These are phyloP conservation scores for Ctenomys sociabilis DNA, from an alignment of 2,113 vertebrate species.

Conservation along the genomic window DNA sequence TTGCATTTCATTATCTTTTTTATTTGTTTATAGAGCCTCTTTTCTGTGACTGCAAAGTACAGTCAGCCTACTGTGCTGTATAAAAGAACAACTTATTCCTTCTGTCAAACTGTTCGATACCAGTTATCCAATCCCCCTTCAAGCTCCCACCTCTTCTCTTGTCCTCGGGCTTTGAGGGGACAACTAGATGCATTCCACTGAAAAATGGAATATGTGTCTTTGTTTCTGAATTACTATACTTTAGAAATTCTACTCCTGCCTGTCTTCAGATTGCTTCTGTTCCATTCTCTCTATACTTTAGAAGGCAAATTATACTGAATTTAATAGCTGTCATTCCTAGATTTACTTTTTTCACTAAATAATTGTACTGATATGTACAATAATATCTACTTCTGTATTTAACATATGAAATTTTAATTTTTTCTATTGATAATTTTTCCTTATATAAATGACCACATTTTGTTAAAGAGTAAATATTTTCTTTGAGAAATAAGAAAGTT, in stretches of 20 bases:
- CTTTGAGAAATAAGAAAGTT: neutral
- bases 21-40: too few species aligned
- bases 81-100: too few species aligned
- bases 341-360: neutral
- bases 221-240: neutral
- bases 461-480: neutral
- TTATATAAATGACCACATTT: neutral
- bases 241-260: neutral
- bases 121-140: neutral
- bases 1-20: neutral
- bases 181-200: too few species aligned
- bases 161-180: neutral
- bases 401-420: neutral
- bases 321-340: neutral
- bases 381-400: neutral
- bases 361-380: neutral
- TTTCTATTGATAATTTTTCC: neutral
- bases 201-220: neutral
- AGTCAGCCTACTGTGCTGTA: neutral
- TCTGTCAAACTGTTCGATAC: neutral
- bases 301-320: neutral
- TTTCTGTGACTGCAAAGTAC: neutral
- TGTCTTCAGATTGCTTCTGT: neutral
- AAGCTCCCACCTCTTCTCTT: rapidly evolving
- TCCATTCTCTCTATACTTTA: neutral